These are phyloP conservation scores for Pheosia tremula DNA, from an alignment of 2,888 invertebrate species.

Conservation along the genomic window DNA sequence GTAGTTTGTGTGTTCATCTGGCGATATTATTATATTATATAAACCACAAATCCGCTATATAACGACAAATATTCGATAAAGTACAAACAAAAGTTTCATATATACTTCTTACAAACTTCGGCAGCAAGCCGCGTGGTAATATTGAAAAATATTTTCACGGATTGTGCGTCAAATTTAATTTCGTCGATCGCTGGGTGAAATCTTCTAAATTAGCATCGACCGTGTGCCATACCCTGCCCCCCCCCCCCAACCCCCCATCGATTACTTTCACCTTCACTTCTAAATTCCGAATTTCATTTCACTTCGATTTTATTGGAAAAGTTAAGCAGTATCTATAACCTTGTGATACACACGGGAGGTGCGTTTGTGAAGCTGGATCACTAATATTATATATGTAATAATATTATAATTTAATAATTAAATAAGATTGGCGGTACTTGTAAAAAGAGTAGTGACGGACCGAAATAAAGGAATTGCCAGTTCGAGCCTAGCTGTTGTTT, in stretches of 20 bases:
- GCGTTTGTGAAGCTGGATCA: neutral
- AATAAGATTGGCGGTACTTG: too few relatives aligned
- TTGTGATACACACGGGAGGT: slow-evolving; percentile 23
- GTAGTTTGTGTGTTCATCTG: too few relatives aligned
- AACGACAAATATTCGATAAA: neutral
- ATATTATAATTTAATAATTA: too few relatives aligned
- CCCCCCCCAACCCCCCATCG: slow-evolving; percentile 41
- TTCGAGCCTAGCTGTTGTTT: too few relatives aligned
- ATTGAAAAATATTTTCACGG: slow-evolving; percentile 40
- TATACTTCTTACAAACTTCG: slow-evolving; percentile 2
- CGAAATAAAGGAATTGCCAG: too few relatives aligned
- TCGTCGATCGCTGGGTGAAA: slow-evolving; percentile 48
- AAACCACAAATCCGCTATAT: too few relatives aligned
- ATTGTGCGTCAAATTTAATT: slow-evolving; percentile 56
- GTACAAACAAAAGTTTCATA: neutral
- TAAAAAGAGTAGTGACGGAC: too few relatives aligned
- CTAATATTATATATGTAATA: too few relatives aligned
- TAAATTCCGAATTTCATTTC: slow-evolving; percentile 78
- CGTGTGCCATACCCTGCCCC: slow-evolving; percentile 40
- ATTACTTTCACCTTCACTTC: slow-evolving; percentile 68
- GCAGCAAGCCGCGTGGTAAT: slow-evolving; percentile 8
- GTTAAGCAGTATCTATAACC: slow-evolving; percentile 69
- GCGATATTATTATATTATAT: too few relatives aligned
- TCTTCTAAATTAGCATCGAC: slow-evolving; percentile 61
- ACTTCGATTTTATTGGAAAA: slow-evolving; percentile 80